Percentiles rank a stretch among this genome's conserved stretches.
Conservation (phyloP, 2,888 invertebrate species). For the Camponotus fellah region DNA sequence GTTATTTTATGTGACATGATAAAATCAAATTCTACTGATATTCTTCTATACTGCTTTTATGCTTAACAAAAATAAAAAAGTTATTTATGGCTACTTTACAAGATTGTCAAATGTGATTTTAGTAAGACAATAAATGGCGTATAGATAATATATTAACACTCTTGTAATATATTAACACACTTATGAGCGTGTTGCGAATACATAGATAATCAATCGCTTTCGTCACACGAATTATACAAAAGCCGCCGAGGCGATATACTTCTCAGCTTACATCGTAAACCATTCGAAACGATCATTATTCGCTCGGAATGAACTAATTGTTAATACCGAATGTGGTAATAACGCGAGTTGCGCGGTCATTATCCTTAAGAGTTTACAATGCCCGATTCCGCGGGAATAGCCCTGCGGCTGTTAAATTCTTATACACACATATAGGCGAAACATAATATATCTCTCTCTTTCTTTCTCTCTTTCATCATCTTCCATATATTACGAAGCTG, state of each 20-base stretch:
- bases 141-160: conserved; percentile 34
- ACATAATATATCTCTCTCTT: conserved; percentile 29
- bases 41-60: neutral
- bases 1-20: conserved; percentile 5
- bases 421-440: neutral
- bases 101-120: conserved; percentile 21
- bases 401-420: conserved; percentile 38
- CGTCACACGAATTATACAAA: neutral
- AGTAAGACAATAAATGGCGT: conserved; percentile 31
- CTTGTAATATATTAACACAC: conserved; percentile 36
- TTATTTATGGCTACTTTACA: conserved; percentile 19
- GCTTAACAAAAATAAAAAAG: conserved; percentile 10
- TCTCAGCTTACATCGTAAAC: conserved; percentile 43
- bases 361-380: conserved; percentile 53
- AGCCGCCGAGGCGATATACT: conserved; percentile 46
- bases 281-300: conserved; percentile 51
- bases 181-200: conserved; percentile 29
- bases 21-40: neutral
- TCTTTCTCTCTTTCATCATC: neutral
- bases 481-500: neutral
- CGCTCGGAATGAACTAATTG: conserved; percentile 49
- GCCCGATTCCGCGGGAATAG: conserved; percentile 39
- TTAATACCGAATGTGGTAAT: conserved; percentile 56
- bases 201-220: conserved; percentile 43
- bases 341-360: conserved; percentile 39